Percentiles rank a stretch among this genome's conserved stretches.
phyloP scores from a whole-genome alignment of 2,888 invertebrate species.

The Synanthedon myopaeformis region DNA sequence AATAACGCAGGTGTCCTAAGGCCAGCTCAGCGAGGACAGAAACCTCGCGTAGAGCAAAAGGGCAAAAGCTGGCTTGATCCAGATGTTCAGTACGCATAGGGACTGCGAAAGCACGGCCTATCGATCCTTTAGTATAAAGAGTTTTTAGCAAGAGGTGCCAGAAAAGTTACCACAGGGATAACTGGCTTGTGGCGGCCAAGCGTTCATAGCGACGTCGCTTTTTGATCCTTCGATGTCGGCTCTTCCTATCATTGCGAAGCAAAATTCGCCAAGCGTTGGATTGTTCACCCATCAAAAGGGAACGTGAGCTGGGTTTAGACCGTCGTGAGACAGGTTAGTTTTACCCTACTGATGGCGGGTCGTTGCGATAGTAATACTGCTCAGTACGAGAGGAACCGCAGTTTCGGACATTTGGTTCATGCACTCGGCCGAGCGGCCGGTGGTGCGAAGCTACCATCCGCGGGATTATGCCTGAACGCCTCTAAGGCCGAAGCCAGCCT shows the following conservation, averaged over 20 bases:
- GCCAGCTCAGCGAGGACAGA: conserved; percentile 75
- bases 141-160: conserved; percentile 49
- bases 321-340: conserved; percentile 74
- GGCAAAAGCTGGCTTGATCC: conserved; percentile 17
- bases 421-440: neutral
- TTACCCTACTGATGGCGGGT: conserved; percentile 48
- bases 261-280: neutral
- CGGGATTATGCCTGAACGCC: neutral
- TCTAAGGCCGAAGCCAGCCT: neutral
- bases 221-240: conserved; percentile 81
- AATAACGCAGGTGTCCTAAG: conserved; percentile 76
- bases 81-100: no score
- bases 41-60: conserved; percentile 79
- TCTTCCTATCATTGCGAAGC: conserved; percentile 22
- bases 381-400: conserved; percentile 40
- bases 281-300: neutral
- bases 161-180: conserved; percentile 80
- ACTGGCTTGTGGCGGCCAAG: conserved; percentile 70
- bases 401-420: conserved; percentile 57
- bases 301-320: neutral
- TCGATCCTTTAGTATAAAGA: conserved; percentile 57
- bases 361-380: conserved; percentile 60
- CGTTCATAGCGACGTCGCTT: conserved; percentile 64
- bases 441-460: neutral
- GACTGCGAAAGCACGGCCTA: no score